Evolutionary conservation across 2,888 invertebrate genomes (phyloP).

Genomic region (Volucella inanis): DNA sequence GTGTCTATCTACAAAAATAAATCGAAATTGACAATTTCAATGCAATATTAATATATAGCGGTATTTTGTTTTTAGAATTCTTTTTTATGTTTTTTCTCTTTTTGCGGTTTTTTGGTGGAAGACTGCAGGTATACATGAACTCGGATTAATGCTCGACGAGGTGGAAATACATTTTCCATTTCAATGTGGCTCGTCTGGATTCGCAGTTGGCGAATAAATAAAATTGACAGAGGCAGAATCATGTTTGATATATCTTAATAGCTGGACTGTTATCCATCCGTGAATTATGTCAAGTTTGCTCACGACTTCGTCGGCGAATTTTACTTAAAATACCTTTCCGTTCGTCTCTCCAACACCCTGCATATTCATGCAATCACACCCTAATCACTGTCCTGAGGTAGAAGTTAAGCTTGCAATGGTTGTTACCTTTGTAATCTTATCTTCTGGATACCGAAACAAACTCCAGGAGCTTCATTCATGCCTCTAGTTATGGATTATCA

Average conservation of each 20-base stretch:
- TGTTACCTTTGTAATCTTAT: slow-evolving; percentile 85
- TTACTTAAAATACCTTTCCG: slow-evolving; percentile 77
- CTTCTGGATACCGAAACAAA: slow-evolving; percentile 89
- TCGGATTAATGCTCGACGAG: too few species aligned
- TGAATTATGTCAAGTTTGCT: slow-evolving; percentile 56
- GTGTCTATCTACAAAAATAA: slow-evolving; percentile 27
- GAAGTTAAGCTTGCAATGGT: slow-evolving; percentile 82
- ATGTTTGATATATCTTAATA: too few species aligned
- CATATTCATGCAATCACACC: slow-evolving; percentile 63
- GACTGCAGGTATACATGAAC: too few species aligned
- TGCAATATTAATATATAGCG: slow-evolving; percentile 27
- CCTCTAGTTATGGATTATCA: slow-evolving; percentile 95
- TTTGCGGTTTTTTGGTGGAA: too few species aligned
- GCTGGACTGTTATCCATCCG: neutral
- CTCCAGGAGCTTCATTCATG: slow-evolving; percentile 86
- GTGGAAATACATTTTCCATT: too few species aligned
- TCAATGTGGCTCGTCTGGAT: too few species aligned
- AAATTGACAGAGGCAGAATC: too few species aligned
- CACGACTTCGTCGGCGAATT: slow-evolving; percentile 76
- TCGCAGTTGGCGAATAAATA: too few species aligned
- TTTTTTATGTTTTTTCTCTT: too few species aligned
- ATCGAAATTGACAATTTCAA: slow-evolving; percentile 60
- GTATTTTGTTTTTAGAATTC: slow-evolving; percentile 2
- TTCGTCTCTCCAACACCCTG: slow-evolving; percentile 64
- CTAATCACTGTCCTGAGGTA: slow-evolving; percentile 76